These are phyloP conservation scores for Corythoichthys haematopterus DNA, from an alignment of 2,113 vertebrate species.

Conservation along the genomic window DNA sequence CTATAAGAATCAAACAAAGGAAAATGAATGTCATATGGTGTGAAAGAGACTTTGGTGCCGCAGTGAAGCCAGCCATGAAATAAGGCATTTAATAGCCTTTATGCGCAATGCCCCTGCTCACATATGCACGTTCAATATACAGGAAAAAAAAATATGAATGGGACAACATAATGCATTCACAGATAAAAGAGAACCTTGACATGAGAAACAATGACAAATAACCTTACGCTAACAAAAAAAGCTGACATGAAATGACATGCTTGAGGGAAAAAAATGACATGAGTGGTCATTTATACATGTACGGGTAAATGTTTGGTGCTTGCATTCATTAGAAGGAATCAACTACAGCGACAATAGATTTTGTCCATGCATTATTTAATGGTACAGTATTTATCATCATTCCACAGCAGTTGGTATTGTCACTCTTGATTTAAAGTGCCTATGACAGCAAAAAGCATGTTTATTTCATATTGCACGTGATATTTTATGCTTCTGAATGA, in stretches of 20 bases:
- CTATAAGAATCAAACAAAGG: not conserved
- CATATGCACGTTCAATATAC: not conserved
- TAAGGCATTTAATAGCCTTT: constrained; percentile 38
- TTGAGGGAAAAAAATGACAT: constrained; percentile 28
- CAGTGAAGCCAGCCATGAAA: constrained; percentile 60
- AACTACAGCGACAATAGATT: not conserved
- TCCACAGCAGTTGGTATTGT: not conserved
- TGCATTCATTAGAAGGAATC: not conserved
- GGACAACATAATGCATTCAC: constrained; percentile 36
- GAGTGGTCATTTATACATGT: not conserved
- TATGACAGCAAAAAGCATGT: too few relatives aligned
- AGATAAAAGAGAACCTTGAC: constrained; percentile 46
- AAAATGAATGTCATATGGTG: not conserved
- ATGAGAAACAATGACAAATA: constrained; percentile 58
- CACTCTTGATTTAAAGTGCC: too few relatives aligned
- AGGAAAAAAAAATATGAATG: constrained; percentile 2
- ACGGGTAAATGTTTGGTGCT: not conserved
- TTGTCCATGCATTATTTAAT: not conserved
- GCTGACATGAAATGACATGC: constrained; percentile 40
- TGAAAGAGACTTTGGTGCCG: not conserved
- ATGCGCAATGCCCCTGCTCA: constrained; percentile 5
- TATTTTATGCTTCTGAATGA: too few relatives aligned
- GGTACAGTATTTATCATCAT: not conserved
- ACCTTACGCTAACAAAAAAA: constrained; percentile 39
- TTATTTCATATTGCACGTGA: too few relatives aligned